These are phyloP conservation scores for Chrysina gloriosa DNA, from an alignment of 2,888 invertebrate species.

Conservation along the genomic window DNA sequence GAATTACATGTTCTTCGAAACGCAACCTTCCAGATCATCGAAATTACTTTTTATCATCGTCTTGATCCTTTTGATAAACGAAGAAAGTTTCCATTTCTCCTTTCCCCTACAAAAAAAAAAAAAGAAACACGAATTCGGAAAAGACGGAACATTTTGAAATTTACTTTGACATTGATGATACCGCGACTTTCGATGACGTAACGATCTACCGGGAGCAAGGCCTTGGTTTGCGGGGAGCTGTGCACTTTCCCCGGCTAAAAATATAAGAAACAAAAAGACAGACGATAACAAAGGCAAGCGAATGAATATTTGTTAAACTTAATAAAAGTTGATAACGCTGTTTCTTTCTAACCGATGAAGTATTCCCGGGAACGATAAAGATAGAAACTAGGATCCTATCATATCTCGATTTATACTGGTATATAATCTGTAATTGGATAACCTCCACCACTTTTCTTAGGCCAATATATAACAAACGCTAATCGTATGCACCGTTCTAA, in stretches of 20 bases:
- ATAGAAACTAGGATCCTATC: no score
- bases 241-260: constrained; percentile 78
- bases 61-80: constrained; percentile 49
- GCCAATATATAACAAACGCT: no score
- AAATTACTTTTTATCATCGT: background rate
- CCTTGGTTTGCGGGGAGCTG: constrained; percentile 78
- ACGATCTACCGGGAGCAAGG: constrained; percentile 73
- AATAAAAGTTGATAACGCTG: no score
- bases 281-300: background rate
- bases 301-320: no score
- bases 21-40: no score
- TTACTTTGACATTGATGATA: constrained; percentile 81
- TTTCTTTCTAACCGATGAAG: no score
- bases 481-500: no score
- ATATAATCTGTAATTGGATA: no score
- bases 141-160: constrained; percentile 32
- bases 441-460: no score
- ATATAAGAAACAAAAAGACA: constrained; percentile 13
- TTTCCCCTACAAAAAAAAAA: constrained; percentile 75
- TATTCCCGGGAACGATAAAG: no score
- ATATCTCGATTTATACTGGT: no score
- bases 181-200: constrained; percentile 80
- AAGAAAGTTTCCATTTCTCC: constrained; percentile 77
- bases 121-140: constrained; percentile 21
- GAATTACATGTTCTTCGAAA: no score